Evolutionary conservation across 2,113 vertebrate genomes (phyloP).

Genomic region (Gorilla gorilla): DNA sequence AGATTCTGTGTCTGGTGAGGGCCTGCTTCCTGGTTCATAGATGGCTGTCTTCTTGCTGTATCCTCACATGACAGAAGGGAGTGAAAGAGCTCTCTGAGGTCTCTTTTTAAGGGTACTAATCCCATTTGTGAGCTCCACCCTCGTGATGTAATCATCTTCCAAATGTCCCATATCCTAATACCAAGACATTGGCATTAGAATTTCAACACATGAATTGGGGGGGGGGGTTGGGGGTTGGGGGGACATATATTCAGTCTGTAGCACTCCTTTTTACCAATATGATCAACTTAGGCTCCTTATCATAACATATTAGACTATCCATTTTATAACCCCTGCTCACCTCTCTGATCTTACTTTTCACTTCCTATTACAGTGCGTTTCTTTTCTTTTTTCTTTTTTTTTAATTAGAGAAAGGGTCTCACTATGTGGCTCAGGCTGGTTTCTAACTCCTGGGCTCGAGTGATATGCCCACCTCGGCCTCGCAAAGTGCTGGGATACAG

Average conservation of each 20-base stretch:
- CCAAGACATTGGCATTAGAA: not conserved
- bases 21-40: not conserved
- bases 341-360: not conserved
- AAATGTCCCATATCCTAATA: not conserved
- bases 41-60: not conserved
- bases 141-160: not conserved
- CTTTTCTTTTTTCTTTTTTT: too few relatives aligned
- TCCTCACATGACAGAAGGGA: not conserved
- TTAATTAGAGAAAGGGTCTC: too few relatives aligned
- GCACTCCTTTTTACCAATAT: not conserved
- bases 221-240: not conserved
- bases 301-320: not conserved
- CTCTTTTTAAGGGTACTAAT: not conserved
- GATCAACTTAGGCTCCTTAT: not conserved
- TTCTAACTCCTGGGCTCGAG: too few relatives aligned
- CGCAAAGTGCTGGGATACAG: too few relatives aligned
- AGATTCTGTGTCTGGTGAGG: not conserved
- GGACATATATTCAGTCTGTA: not conserved
- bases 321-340: not conserved
- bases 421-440: too few relatives aligned
- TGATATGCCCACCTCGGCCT: too few relatives aligned
- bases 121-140: not conserved
- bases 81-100: not conserved
- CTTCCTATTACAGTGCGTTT: not conserved
- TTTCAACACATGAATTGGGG: not conserved